Percentiles rank a stretch among this genome's conserved stretches.
phyloP scores from a whole-genome alignment of 2,888 invertebrate genomes.

The Lycocerus yunnanus region DNA sequence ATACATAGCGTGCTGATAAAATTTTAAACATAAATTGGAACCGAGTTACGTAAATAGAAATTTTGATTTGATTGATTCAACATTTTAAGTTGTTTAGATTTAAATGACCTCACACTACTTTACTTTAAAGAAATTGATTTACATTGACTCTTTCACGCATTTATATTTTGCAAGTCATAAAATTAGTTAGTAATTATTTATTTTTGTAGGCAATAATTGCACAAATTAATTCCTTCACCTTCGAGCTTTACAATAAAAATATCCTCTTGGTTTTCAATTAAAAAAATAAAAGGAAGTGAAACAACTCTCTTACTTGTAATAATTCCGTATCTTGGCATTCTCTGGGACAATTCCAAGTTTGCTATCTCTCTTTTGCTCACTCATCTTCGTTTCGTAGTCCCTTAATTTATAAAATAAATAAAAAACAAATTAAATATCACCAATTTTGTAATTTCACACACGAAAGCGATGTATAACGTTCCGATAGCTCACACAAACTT shows the following conservation, averaged over 20 bases:
- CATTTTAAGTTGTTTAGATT: neutral
- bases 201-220: neutral
- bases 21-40: neutral
- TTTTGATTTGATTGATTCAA: neutral
- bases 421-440: neutral
- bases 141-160: neutral
- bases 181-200: neutral
- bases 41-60: neutral
- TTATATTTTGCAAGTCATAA: neutral
- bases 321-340: neutral
- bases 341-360: neutral
- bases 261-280: neutral
- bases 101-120: neutral
- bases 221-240: neutral
- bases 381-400: neutral
- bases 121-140: neutral
- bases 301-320: neutral
- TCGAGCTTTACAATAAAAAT: neutral
- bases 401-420: neutral
- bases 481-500: neutral
- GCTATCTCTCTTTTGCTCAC: neutral
- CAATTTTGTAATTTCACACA: neutral
- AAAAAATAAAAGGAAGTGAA: neutral
- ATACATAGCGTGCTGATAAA: neutral
- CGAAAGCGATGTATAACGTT: neutral